phyloP scores from a whole-genome alignment of 2,888 invertebrate genomes.

The Platerodrilus igneus region DNA sequence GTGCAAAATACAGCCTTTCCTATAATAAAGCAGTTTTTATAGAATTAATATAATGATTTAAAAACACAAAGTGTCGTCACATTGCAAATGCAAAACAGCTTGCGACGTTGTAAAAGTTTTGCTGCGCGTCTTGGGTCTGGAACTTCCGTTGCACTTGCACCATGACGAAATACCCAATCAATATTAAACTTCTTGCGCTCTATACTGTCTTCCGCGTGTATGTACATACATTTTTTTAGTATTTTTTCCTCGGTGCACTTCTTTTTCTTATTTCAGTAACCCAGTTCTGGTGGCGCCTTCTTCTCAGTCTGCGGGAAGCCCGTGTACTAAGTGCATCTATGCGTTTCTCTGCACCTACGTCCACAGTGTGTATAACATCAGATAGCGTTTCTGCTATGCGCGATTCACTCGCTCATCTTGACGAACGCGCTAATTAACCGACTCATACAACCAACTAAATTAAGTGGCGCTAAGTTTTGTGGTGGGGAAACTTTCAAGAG shows the following conservation, averaged over 20 bases:
- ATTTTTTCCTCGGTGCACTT: conserved; percentile 39
- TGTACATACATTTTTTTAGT: conserved; percentile 49
- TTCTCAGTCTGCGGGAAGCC: conserved; percentile 46
- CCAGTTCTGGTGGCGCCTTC: conserved; percentile 46
- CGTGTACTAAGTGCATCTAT: conserved; percentile 44
- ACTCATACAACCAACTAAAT: conserved; percentile 32
- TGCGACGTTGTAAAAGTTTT: conserved; percentile 7
- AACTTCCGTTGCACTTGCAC: conserved; percentile 28
- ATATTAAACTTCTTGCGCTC: conserved; percentile 47
- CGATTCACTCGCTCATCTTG: conserved; percentile 28
- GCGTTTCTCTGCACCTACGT: conserved; percentile 27
- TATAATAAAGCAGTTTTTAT: no score
- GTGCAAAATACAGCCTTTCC: no score
- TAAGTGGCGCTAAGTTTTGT: conserved; percentile 22
- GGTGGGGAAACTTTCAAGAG: conserved; percentile 18
- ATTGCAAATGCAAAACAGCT: conserved; percentile 5
- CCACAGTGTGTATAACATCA: conserved; percentile 25
- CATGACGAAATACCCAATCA: conserved; percentile 49
- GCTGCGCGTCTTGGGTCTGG: conserved; percentile 22
- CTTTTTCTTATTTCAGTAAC: conserved; percentile 49
- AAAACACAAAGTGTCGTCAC: no score
- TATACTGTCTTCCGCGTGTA: conserved; percentile 49
- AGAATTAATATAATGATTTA: no score
- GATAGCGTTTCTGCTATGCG: conserved; percentile 19
- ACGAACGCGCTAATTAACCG: conserved; percentile 35